phyloP scores from a whole-genome alignment of 2,888 invertebrate species.

The Nycteola revayana region DNA sequence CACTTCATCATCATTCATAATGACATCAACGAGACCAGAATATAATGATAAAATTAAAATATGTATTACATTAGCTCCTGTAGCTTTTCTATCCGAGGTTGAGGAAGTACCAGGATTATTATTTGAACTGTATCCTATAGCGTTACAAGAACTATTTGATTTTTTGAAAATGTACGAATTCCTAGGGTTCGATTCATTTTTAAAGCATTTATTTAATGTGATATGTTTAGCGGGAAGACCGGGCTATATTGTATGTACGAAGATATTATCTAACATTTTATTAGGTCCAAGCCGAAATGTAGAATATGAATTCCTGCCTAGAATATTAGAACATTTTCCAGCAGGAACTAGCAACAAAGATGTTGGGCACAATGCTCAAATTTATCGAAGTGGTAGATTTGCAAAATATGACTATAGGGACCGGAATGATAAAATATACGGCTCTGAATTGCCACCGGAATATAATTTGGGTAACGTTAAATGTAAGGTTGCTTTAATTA shows the following conservation, averaged over 20 bases:
- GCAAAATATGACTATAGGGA: constrained; percentile 5
- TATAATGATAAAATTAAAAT: no score
- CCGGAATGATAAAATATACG: constrained; percentile 6
- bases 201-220: neutral
- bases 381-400: constrained; percentile 3
- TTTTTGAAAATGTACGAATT: constrained; percentile 6
- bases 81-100: no score
- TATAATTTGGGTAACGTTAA: constrained; percentile 10
- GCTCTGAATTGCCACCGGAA: constrained; percentile 2
- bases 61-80: no score
- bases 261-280: neutral
- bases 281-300: constrained; percentile 5
- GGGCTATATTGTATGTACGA: constrained; percentile 14
- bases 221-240: constrained; percentile 12
- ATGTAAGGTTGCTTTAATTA: constrained; percentile 8
- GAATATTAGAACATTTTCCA: constrained; percentile 5
- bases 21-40: no score
- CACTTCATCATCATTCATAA: no score
- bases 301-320: neutral
- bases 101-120: no score
- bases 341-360: constrained; percentile 5
- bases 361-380: constrained; percentile 2
- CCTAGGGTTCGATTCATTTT: constrained; percentile 10
- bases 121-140: no score
- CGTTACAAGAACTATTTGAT: no score